phyloP scores from a whole-genome alignment of 2,888 invertebrate species.

The Rhopalosiphum nymphaeae region DNA sequence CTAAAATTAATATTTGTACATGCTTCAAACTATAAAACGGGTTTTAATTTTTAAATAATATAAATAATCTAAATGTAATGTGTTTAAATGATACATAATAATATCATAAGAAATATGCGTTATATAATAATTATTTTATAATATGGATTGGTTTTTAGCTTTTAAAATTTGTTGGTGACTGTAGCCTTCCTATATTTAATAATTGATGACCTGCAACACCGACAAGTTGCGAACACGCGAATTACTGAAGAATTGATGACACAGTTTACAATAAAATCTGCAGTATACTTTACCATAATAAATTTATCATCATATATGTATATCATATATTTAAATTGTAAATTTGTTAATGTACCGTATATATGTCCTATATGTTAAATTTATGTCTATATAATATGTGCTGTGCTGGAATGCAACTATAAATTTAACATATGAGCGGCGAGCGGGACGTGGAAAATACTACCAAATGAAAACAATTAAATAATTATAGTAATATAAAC shows the following conservation, averaged over 20 bases:
- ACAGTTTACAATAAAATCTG: not conserved
- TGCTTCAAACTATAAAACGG: not conserved
- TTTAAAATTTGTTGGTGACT: not conserved
- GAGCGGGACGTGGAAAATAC: not conserved
- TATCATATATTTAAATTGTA: not conserved
- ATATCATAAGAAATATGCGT: not conserved
- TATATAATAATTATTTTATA: not conserved
- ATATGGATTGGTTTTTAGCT: too few species aligned
- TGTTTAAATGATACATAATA: not conserved
- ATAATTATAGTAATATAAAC: not conserved
- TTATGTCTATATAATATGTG: not conserved
- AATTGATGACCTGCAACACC: not conserved
- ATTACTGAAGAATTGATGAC: not conserved
- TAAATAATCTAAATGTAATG: not conserved
- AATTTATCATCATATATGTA: not conserved
- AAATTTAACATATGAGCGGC: not conserved
- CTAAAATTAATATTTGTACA: too few species aligned
- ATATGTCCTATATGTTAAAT: not conserved
- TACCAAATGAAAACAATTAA: constrained; percentile 7
- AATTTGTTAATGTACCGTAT: not conserved
- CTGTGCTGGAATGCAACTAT: not conserved
- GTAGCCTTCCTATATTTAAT: not conserved
- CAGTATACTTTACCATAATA: not conserved
- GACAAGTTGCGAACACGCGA: not conserved
- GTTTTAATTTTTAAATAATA: not conserved